These are phyloP conservation scores for Platanista minor DNA, from an alignment of 2,113 vertebrate species.

Conservation along the genomic window DNA sequence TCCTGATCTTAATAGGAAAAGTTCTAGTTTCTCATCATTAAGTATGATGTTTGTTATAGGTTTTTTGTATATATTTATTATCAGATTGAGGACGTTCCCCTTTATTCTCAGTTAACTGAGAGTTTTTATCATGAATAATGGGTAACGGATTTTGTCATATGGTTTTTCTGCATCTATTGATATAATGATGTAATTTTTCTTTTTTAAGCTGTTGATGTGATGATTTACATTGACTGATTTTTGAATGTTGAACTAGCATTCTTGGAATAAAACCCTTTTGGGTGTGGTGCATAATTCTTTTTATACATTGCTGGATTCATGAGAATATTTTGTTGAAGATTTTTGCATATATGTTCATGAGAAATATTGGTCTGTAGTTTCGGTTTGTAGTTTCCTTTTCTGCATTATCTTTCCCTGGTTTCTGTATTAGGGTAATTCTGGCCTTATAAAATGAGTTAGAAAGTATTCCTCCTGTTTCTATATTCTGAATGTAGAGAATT, in stretches of 20 bases:
- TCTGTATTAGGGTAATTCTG: neutral
- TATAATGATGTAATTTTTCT: neutral
- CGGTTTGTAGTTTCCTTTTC: neutral
- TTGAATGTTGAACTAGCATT: neutral
- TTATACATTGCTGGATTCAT: neutral
- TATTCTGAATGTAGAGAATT: neutral
- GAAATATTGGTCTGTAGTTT: neutral
- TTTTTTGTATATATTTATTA: neutral
- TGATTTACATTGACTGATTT: neutral
- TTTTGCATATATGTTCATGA: neutral
- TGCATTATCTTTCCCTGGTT: neutral
- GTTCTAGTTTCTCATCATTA: too few relatives aligned
- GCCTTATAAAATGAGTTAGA: neutral
- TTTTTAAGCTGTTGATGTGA: neutral
- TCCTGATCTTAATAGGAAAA: too few relatives aligned
- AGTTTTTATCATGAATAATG: neutral
- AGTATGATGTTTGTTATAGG: too few relatives aligned
- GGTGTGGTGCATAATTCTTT: neutral
- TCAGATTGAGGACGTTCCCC: neutral
- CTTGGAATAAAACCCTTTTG: too few relatives aligned
- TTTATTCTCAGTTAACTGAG: neutral
- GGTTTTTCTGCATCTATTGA: neutral
- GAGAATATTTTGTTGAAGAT: neutral
- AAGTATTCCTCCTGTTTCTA: neutral
- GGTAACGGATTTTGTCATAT: neutral